Conservation (phyloP, 2,113 vertebrate genomes). For the Camelus dromedarius region DNA sequence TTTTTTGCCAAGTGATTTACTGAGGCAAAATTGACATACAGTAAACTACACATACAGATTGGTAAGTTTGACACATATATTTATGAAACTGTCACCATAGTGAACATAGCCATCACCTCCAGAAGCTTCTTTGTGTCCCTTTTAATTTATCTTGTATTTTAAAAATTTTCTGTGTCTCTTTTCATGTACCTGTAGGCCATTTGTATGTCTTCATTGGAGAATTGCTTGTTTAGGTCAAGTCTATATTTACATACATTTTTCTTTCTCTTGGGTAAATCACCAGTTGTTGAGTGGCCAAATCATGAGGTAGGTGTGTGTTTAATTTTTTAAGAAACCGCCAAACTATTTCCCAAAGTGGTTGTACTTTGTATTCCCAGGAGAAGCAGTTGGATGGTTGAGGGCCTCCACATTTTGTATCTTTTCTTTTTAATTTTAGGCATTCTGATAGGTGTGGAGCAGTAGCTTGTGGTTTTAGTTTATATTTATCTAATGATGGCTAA, state of each 20-base stretch:
- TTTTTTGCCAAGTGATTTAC: neutral
- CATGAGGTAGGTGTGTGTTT: neutral
- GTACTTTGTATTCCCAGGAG: neutral
- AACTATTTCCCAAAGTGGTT: neutral
- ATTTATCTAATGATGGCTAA: neutral
- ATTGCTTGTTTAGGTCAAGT: neutral
- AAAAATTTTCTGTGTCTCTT: neutral
- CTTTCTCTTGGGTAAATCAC: neutral
- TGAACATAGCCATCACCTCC: neutral
- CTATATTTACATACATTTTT: neutral
- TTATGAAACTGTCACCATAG: neutral
- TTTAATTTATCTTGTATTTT: neutral
- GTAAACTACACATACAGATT: neutral
- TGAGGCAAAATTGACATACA: neutral
- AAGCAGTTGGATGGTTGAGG: neutral
- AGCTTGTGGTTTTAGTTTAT: neutral
- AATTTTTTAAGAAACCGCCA: neutral
- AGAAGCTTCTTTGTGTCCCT: neutral
- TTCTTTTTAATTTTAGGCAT: neutral
- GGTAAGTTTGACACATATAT: neutral
- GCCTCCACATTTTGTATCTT: neutral
- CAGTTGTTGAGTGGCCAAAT: neutral
- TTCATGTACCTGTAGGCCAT: no score
- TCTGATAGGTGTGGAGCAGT: neutral
- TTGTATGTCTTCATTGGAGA: no score